Base-by-base conservation (phyloP, 2,888 invertebrate genomes). In the Chymomyza procnemis region DNA sequence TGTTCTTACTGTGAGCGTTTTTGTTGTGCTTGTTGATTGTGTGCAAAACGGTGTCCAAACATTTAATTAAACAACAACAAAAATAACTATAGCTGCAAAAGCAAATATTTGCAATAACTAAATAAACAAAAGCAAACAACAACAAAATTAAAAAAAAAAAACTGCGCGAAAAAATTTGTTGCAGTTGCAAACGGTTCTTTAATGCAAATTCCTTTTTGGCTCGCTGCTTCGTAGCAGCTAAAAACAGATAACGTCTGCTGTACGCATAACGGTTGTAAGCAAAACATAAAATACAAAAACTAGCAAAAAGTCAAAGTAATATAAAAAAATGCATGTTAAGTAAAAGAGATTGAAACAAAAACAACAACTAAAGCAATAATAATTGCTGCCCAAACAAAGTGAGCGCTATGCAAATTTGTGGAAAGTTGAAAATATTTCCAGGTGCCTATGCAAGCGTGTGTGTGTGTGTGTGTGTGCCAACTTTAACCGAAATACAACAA, bases 101-200 rank as follows among this genome's bases (percentile, higher is more conserved):
- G 22, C 48, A 54, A 70, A 63, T 59, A 69, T 68, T 64, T 57
- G 67, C 69, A 47, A 30, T 62, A 74, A 63, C 64, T 34, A 61
- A 73, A 75, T 55, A 74, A 71, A 71, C 64, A 73, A 61, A 70
- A 69, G 19, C 18, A 52, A 47, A 47, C 47, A 47, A 47, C 52
- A 52, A n/a, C 1, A 19, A 52, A 52, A 52, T 3, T 55, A 68
- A 78, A 57, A 48, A 60, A 21, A 61, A 64, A 52, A 59, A 47
- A 16, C 48, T 58, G 59, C 54, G 57, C 55, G 8, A 46, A 55
- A n/a, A 56, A 66, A 59, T 19, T 18, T 21, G 18, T 54, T 54
- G 21, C 54, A 54, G 54, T 54, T 54, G 12, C 34, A 47, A 79
- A 83, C 84, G 81, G 80, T 80, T 73, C 73, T 57, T 79, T 8